Base-by-base conservation (phyloP, 2,797 vertebrate genomes). In the Falco berigora region DNA sequence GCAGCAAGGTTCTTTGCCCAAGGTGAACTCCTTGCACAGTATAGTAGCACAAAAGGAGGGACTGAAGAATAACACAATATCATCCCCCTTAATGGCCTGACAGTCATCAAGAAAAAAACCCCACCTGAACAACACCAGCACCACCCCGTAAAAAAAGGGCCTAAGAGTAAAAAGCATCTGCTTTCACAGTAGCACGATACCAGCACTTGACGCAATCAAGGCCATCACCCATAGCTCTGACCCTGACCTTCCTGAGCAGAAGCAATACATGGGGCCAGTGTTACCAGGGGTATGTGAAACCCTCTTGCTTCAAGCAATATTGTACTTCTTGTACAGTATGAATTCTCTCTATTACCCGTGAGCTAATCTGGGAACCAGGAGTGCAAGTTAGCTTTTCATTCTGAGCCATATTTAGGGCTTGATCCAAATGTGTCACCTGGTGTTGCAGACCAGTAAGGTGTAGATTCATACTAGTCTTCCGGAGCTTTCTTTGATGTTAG, bases 371-470 rank as follows among this genome's bases (percentile, higher is more conserved):
- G 32, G 66, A 83, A 52, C 20, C 56, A 66, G 42, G 11, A 76
- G 6, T 4, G 15, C 19, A 50, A 59, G 24, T 47, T 13, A n/a
- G 21, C 4, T 20, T 47, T 40, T 42, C 10, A 19, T n/a, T 38
- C 1, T 0, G 17, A 46, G 62, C 0, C 7, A 1, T 1, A 0
- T 12, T 42, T 55, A 58, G 53, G 34, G 14, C 14, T 82, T 30
- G 30, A 87, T 52, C 38, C 63, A 30, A 47, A 52, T 16, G 12
- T 2, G 1, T 53, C n/a, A 38, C 12, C 7, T 25, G 55, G 28
- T 59, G 72, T n/a, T 34, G 34, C 59, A 68, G 44, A 36, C 20
- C 36, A 79, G n/a, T 14, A 46, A 49, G 18, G 21, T 14, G 7
- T 5, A 28, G 55, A 32, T 10, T 40, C 30, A 13, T 14, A 14